Percentiles rank a stretch among this genome's conserved stretches.
Conservation (phyloP, 1,140 invertebrate genomes). For the Dinoponera quadriceps region DNA sequence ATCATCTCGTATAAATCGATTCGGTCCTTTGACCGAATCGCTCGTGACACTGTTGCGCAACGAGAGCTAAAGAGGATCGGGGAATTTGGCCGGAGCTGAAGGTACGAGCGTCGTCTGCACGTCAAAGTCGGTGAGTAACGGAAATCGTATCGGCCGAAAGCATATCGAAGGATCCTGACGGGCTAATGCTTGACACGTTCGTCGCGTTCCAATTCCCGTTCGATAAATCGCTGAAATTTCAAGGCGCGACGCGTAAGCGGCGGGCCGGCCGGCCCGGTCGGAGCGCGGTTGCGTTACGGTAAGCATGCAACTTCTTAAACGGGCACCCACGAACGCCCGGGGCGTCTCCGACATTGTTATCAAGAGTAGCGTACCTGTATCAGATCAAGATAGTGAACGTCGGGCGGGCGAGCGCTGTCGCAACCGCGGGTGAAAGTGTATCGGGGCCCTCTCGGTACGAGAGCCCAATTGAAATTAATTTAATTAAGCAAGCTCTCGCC, state of each 20-base stretch:
- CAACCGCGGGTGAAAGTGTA: constrained; percentile 81
- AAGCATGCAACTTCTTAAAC: constrained; percentile 60
- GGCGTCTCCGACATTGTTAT: constrained; percentile 80
- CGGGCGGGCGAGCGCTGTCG: constrained; percentile 73
- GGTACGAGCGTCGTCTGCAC: background rate
- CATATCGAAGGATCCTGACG: constrained; percentile 23
- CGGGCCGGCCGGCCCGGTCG: constrained; percentile 33
- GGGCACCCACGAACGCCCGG: constrained; percentile 72
- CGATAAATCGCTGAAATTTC: constrained; percentile 79
- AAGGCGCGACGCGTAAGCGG: constrained; percentile 72
- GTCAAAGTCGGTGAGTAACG: background rate
- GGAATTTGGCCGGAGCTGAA: constrained; percentile 5
- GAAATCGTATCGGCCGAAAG: constrained; percentile 26
- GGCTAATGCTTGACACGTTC: constrained; percentile 29
- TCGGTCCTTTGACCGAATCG: no score
- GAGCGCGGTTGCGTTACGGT: constrained; percentile 32
- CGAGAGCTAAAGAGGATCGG: constrained; percentile 10
- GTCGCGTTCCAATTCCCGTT: constrained; percentile 69
- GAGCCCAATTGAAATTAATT: constrained; percentile 81
- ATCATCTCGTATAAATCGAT: background rate
- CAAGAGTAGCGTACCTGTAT: constrained; percentile 74
- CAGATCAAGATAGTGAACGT: constrained; percentile 70
- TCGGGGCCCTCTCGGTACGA: constrained; percentile 69
- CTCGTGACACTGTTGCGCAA: constrained; percentile 5
- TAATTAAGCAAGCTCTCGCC: constrained; percentile 78